These are phyloP conservation scores for Bombus confusus DNA, from an alignment of 1,140 invertebrate genomes.

Conservation along the genomic window DNA sequence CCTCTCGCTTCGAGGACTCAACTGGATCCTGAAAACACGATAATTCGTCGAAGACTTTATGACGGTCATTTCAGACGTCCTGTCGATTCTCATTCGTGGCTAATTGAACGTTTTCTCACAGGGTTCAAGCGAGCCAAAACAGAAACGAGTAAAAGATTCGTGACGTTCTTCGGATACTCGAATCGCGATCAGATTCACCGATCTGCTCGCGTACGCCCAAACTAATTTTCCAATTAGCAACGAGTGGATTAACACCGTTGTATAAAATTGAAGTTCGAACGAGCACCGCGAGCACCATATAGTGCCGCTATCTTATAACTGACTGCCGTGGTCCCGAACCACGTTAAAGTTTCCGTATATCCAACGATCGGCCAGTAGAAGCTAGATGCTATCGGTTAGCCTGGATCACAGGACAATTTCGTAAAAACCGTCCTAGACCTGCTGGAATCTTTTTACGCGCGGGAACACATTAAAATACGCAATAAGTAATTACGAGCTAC, in stretches of 20 bases:
- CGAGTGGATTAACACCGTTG: slow-evolving; percentile 8
- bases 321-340: not conserved
- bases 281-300: not conserved
- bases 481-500: not conserved
- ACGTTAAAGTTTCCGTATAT: slow-evolving; percentile 12
- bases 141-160: slow-evolving; percentile 47
- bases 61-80: slow-evolving; percentile 73
- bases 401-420: not conserved
- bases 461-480: not conserved
- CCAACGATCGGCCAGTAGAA: slow-evolving; percentile 16
- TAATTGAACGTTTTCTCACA: slow-evolving; percentile 81
- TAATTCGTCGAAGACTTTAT: slow-evolving; percentile 74
- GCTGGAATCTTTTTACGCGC: not conserved
- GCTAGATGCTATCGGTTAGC: slow-evolving; percentile 10
- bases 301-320: slow-evolving; percentile 21
- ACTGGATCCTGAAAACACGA: slow-evolving; percentile 73
- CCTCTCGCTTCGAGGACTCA: slow-evolving; percentile 55
- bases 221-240: slow-evolving; percentile 66
- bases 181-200: slow-evolving; percentile 31
- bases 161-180: slow-evolving; percentile 12
- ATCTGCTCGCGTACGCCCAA: slow-evolving; percentile 26
- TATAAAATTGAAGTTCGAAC: slow-evolving; percentile 58
- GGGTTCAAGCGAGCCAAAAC: slow-evolving; percentile 48
- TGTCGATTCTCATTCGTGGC: slow-evolving; percentile 74
- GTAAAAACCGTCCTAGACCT: not conserved